These are phyloP conservation scores for Cacoxenus indagator DNA, from an alignment of 2,888 invertebrate species.

Conservation along the genomic window DNA sequence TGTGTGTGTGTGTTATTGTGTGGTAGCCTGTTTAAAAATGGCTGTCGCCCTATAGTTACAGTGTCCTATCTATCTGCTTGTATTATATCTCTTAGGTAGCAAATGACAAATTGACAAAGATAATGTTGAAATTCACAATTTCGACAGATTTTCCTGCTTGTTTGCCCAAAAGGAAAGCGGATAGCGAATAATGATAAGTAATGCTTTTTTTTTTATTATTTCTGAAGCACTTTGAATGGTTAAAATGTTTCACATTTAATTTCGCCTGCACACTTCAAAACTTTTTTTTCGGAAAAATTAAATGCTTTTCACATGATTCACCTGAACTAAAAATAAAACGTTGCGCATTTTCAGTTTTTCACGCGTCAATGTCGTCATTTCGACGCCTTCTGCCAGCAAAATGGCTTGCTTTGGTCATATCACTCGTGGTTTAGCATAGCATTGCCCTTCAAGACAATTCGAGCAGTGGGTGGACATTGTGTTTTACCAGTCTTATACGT, in stretches of 20 bases:
- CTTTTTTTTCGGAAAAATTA: neutral
- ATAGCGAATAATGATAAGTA: constrained; percentile 45
- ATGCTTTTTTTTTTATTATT: constrained; percentile 23
- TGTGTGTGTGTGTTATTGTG: neutral
- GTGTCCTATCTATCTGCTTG: neutral
- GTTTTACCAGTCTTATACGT: neutral
- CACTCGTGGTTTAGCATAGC: neutral
- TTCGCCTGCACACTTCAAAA: neutral
- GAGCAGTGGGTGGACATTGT: constrained; percentile 5
- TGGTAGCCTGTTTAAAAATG: no score
- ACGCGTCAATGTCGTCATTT: constrained; percentile 58
- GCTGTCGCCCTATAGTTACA: no score
- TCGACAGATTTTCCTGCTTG: constrained; percentile 17
- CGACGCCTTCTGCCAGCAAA: neutral
- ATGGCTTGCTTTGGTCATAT: neutral
- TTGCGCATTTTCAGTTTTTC: constrained; percentile 38
- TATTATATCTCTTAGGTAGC: neutral
- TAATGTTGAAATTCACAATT: constrained; percentile 28
- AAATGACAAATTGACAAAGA: neutral
- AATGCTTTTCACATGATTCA: constrained; percentile 10
- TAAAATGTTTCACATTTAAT: no score
- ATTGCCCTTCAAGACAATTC: constrained; percentile 10
- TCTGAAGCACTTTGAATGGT: neutral
- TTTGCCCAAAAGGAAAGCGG: constrained; percentile 40
- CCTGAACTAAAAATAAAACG: constrained; percentile 1